Percentiles rank a stretch among this genome's conserved stretches.
These are phyloP conservation scores for Hirtodrosophila duncani DNA, from an alignment of 2,888 invertebrate species.

Conservation along the genomic window DNA sequence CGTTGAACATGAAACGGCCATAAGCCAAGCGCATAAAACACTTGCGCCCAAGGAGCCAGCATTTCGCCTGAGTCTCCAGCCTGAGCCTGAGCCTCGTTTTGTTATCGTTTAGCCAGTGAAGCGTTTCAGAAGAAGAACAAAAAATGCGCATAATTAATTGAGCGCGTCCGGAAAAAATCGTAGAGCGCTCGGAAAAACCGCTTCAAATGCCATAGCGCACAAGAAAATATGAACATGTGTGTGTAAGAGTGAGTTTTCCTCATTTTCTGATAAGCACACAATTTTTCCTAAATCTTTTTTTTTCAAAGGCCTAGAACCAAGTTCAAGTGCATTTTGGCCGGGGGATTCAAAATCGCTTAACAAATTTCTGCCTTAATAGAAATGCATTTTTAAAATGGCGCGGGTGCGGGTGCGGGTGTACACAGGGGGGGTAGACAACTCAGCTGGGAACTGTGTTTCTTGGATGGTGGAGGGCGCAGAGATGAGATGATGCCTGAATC, in stretches of 20 bases:
- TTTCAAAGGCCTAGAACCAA: conserved; percentile 36
- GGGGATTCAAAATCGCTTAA: conserved; percentile 44
- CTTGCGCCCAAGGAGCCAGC: conserved; percentile 24
- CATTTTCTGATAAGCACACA: no score
- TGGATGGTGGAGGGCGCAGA: no score
- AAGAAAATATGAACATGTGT: no score
- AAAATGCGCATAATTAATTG: conserved; percentile 53
- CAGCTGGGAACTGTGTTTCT: conserved; percentile 39
- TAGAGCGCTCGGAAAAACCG: conserved; percentile 22
- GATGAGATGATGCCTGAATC: neutral
- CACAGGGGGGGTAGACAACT: no score
- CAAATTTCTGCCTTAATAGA: conserved; percentile 35
- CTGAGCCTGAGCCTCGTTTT: conserved; percentile 24
- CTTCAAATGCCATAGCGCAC: conserved; percentile 13
- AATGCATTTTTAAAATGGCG: conserved; percentile 48
- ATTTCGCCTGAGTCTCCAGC: conserved; percentile 4
- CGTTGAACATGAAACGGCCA: conserved; percentile 46
- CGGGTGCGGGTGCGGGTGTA: no score
- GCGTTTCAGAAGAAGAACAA: no score
- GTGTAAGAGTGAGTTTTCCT: no score
- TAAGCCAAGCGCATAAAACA: conserved; percentile 48
- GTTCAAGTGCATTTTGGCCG: conserved; percentile 48
- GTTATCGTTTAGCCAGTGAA: conserved; percentile 42
- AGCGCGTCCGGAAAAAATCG: conserved; percentile 28
- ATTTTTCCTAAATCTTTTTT: conserved; percentile 7